Percentiles rank a stretch among this genome's conserved stretches.
Evolutionary conservation across 2,888 invertebrate species (phyloP).

Genomic region (Diogma glabrata): DNA sequence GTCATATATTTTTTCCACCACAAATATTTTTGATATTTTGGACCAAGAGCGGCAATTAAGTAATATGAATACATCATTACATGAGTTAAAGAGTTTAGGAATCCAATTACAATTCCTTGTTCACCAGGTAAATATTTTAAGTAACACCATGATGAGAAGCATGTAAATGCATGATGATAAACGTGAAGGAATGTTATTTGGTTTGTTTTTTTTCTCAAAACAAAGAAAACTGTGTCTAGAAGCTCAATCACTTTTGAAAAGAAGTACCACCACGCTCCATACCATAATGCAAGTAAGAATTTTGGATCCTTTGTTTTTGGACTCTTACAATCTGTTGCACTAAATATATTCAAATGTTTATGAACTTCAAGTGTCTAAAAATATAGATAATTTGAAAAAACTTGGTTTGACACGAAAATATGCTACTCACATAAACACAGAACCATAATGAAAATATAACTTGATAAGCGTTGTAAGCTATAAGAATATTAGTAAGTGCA

Average conservation of each 20-base stretch:
- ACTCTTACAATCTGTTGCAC: too few species aligned
- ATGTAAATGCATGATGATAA: conserved; percentile 77
- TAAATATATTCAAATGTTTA: too few species aligned
- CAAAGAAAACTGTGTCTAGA: conserved; percentile 76
- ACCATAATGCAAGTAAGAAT: conserved; percentile 37
- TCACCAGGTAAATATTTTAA: conserved; percentile 57
- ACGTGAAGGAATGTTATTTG: conserved; percentile 83
- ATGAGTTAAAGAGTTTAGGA: conserved; percentile 40
- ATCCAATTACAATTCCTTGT: conserved; percentile 39
- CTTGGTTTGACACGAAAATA: too few species aligned
- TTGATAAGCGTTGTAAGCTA: conserved; percentile 79
- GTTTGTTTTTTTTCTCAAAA: conserved; percentile 76
- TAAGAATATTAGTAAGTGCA: conserved; percentile 58
- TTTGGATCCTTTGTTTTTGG: neutral
- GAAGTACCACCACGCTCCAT: conserved; percentile 68
- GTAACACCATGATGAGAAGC: conserved; percentile 68
- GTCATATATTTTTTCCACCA: conserved; percentile 46
- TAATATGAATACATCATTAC: conserved; percentile 43
- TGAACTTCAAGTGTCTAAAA: too few species aligned
- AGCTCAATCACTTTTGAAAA: conserved; percentile 67
- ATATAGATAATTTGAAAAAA: too few species aligned
- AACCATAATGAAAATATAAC: conserved; percentile 73
- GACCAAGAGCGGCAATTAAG: conserved; percentile 39
- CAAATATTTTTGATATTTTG: conserved; percentile 39
- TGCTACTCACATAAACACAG: conserved; percentile 19